These are phyloP conservation scores for Caenorhabditis remanei DNA, from an alignment of 1,140 invertebrate species.

Conservation along the genomic window DNA sequence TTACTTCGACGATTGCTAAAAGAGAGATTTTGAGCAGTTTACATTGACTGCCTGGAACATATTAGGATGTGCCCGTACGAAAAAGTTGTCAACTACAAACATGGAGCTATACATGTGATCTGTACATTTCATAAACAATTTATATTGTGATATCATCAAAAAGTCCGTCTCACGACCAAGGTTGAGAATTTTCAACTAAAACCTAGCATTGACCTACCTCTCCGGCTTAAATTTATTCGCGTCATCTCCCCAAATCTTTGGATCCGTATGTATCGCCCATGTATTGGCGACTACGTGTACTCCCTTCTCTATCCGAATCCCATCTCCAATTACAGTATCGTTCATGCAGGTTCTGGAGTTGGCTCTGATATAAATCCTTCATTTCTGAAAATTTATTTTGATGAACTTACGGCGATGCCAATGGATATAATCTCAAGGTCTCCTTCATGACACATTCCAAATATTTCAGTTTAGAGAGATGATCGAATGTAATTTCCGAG, in stretches of 20 bases:
- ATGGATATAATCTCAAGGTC: conserved; percentile 54
- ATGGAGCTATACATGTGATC: too few relatives aligned
- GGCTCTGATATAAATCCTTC: conserved; percentile 64
- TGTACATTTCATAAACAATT: too few relatives aligned
- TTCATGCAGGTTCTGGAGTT: conserved; percentile 72
- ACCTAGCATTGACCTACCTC: too few relatives aligned
- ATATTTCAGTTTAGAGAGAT: conserved; percentile 55
- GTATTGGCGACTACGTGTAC: conserved; percentile 77
- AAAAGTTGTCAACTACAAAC: too few relatives aligned
- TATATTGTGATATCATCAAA: too few relatives aligned
- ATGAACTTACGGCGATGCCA: conserved; percentile 29
- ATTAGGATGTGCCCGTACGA: too few relatives aligned
- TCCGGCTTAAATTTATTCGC: conserved; percentile 62
- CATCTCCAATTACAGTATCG: conserved; percentile 68
- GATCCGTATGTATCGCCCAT: conserved; percentile 77
- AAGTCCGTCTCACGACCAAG: too few relatives aligned
- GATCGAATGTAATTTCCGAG: conserved; percentile 34
- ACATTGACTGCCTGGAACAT: too few relatives aligned
- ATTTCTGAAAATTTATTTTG: neutral
- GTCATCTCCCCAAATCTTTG: conserved; percentile 74
- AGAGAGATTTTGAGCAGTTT: too few relatives aligned
- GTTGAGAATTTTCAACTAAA: too few relatives aligned
- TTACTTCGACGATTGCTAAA: too few relatives aligned
- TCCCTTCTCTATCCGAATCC: conserved; percentile 75
- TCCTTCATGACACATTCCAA: conserved; percentile 61